phyloP scores from a whole-genome alignment of 2,888 invertebrate genomes.

The Portevinia maculata region DNA sequence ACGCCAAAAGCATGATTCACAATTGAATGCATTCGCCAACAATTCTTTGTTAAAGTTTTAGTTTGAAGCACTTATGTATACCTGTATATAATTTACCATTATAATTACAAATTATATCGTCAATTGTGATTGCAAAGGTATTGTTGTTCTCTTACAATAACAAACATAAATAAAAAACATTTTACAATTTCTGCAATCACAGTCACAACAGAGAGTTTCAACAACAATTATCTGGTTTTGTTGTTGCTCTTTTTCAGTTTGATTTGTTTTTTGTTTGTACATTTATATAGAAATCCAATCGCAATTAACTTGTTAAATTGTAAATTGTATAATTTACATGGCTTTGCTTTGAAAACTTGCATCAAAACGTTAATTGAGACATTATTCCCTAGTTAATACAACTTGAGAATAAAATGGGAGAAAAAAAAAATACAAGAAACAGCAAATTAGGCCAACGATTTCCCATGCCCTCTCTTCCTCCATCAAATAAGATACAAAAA shows the following conservation, averaged over 20 bases:
- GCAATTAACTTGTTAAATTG: constrained; percentile 71
- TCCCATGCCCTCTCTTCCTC: constrained; percentile 47
- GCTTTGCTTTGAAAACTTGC: constrained; percentile 66
- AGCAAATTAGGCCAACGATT: constrained; percentile 65
- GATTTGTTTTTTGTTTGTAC: background rate
- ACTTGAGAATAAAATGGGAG: constrained; percentile 31
- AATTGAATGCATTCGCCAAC: background rate
- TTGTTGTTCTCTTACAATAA: constrained; percentile 16
- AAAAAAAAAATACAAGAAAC: constrained; percentile 23
- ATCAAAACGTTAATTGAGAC: constrained; percentile 63
- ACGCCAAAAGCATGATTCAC: no score
- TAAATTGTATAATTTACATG: constrained; percentile 71
- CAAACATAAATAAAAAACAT: constrained; percentile 17
- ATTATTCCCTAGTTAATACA: constrained; percentile 31
- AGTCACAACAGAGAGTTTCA: constrained; percentile 36
- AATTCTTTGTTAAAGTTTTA: background rate
- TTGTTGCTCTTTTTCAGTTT: background rate
- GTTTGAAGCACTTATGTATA: background rate
- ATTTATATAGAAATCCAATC: constrained; percentile 23
- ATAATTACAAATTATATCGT: constrained; percentile 39
- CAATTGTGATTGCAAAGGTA: constrained; percentile 36
- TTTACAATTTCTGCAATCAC: constrained; percentile 32
- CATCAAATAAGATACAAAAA: background rate
- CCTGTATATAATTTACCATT: constrained; percentile 1
- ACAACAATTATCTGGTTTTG: constrained; percentile 53